Base-by-base conservation (phyloP, 2,888 invertebrate species). In the Noctua janthina region DNA sequence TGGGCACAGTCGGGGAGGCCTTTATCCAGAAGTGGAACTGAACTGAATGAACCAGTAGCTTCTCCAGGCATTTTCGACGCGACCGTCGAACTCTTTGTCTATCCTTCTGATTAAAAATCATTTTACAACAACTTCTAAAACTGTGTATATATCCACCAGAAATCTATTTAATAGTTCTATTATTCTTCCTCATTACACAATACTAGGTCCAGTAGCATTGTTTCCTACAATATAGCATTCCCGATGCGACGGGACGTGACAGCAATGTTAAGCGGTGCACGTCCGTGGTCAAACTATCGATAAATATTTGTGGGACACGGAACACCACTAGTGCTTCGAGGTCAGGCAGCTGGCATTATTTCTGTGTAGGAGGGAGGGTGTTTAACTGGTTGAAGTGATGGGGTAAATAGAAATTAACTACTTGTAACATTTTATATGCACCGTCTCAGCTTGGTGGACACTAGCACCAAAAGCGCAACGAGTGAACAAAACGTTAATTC, bases 261-360 rank as follows among this genome's bases (percentile, higher is more conserved):
- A 82, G 77, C 80, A 80, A 83, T 85, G 76, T 73, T 76, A 72
- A 79, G 73, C 73, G 67, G 59, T 76, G 81, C 81, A 83, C 84
- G 74, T 74, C 64, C 35, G 84, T 76, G 74, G 82, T 81, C 83
- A 87, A 87, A 87, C 88, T 83, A 84, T 87, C 83, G 78, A 87
- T 82, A 89, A 89, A 89, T 85, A 89, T 84, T 87, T 88, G 88
- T 85, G 68, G 46, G 43, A 43, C 73, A 69, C 69, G 35, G 78
- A 39, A 83, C 85, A 74, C 39, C 76, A 77, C 86, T 85, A 85
- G 80, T 68, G 67, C 74, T 78, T 74, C 39, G 46, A 74, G 56
- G 67, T 35, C 49, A 46, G 75, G 74, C 70, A 68, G 67, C 70
- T 76, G 75, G 75, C 23, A 68, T 74, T 84, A 73, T 84, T 84